Evolutionary conservation across 1,140 invertebrate genomes (phyloP), one percentile per base, ranked within the genome.

Genomic region (Lysiphlebus fabarum): DNA sequence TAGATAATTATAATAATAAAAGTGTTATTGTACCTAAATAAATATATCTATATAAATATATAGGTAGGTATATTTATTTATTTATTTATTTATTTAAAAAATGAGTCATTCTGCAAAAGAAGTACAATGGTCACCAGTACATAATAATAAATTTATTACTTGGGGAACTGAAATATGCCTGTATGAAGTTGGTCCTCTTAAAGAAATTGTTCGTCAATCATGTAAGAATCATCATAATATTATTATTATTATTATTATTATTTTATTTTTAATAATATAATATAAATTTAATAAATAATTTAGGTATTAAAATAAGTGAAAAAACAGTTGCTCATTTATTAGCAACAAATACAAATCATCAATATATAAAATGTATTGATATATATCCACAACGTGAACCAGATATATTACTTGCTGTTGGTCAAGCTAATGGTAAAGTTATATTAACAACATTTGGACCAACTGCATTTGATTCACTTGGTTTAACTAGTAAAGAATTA

Each of bases 91-190:
- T n/a, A n/a, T n/a, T n/a, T 41, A 11, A 41, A 4, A 41, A 41
- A 41, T 41, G 40, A 11, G 8, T 41, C 7, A 2, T 11, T 11
- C 11, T 11, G 40, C 11, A 8, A 9, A 41, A 54, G 91, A 93
- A 67, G 84, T 93, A 10, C 83, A 86, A 66, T 94, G 91, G 91
- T 90, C 89, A 43, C 90, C 90, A 4, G 81, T 86, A 34, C 84
- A 86, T 67, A 81, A 82, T 5, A 85, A 92, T 68, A 90, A 90
- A 70, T 93, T 93, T 70, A 86, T 95, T 54, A 88, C 90, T 38
- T 93, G 91, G 90, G 90, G 90, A 14, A 86, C 89, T 48, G 91
- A 94, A 70, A 87, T 95, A 67, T 87, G 83, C 74, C 81, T 93
- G 34, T 93, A 93, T 69, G 88, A 93, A 82, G 84, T 91, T 53